Conservation (phyloP, 2,797 vertebrate species). For the Linurgus olivaceus region DNA sequence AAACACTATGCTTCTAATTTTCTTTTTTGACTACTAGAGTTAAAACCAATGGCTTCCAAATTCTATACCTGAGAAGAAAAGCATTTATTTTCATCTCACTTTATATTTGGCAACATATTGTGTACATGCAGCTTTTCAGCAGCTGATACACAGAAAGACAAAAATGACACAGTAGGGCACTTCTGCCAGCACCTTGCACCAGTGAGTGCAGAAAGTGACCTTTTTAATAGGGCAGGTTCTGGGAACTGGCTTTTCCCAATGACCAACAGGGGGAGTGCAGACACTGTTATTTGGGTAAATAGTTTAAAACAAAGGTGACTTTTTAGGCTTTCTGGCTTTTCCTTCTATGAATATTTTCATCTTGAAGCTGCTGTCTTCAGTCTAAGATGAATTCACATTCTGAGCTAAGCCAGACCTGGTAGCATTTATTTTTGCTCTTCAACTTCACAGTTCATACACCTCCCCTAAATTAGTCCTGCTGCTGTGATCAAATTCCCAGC, state of each 20-base stretch:
- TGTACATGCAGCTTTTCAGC: background rate
- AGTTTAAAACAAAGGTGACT: background rate
- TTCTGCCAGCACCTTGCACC: background rate
- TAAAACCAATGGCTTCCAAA: background rate
- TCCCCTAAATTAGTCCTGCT: background rate
- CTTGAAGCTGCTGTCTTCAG: background rate
- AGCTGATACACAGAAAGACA: background rate
- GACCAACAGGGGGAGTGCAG: slow-evolving; percentile 45
- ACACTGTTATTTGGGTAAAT: background rate
- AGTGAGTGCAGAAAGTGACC: background rate
- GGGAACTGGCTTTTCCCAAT: background rate
- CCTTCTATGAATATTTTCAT: background rate
- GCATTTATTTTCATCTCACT: background rate
- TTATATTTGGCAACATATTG: background rate
- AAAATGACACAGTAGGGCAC: background rate
- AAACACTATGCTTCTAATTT: background rate
- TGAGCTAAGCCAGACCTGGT: background rate
- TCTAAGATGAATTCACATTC: background rate
- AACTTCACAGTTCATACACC: background rate
- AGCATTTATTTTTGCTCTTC: background rate
- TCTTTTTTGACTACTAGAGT: background rate
- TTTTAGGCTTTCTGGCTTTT: background rate
- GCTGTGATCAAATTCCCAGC: background rate
- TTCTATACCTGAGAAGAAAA: background rate
- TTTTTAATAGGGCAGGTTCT: background rate